Base-by-base conservation (phyloP, 92 coral and sea anemone species). In the Siderastrea radians region DNA sequence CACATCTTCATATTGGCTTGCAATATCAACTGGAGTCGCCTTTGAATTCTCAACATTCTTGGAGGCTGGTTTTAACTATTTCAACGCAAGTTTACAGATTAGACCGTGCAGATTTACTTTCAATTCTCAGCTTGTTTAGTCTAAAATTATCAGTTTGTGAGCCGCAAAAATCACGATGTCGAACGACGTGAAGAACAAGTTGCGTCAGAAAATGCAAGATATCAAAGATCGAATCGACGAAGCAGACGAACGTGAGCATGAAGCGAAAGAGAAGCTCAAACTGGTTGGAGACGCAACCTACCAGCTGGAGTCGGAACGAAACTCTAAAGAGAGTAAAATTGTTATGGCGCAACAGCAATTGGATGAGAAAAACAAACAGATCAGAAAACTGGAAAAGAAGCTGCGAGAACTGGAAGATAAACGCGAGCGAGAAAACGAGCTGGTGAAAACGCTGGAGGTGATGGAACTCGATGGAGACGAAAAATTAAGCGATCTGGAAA, bases 391-490 rank as follows among this genome's bases (percentile, higher is more conserved):
- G 52, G 70, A 58, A 6, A 68, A 77, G 45, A 90, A 80, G 67
- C 69, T 87, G 51, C 71, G 45, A 60, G 84, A 83, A 52, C 58
- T 83, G 12, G 75, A 45, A n/a, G 78, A 73, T 11, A 87, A 84
- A 69, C 13, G 74, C 2, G 74, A 86, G 64, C 52, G 54, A 5
- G 96, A 87, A 48, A 93, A 86, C 7, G 91, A 86, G 63, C 44
- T 89, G 8, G 98, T 94, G 9, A 91, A 85, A 73, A 88, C 95
- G 10, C 93, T 93, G 43, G 93, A 91, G 55, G 79, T 76, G 54
- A 90, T 82, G 68, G 96, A 94, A 80, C n/a, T 91, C 58, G 96
- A 95, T 46, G 96, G 98, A 14, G 96, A 93, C 68, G 98, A 91
- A 50, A 89, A 84, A 77, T 80, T 93, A 48, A 79, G 62, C 80